Conservation (phyloP, 30 jellyfish, hydroid and myxozoan species). For the Aurelia aurita complex sp. Pacific region DNA sequence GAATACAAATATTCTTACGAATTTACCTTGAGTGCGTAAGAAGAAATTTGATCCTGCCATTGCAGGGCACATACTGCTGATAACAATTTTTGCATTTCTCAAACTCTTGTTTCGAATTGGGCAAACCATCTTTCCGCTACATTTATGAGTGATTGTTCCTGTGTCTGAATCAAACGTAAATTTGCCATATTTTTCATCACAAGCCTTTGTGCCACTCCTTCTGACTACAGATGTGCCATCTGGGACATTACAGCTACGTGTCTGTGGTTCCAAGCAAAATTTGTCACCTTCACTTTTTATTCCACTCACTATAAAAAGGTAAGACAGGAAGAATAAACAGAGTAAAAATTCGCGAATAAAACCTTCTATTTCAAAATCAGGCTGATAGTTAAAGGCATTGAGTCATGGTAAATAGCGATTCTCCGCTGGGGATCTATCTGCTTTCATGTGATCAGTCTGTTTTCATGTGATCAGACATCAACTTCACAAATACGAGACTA, state of each 20-base stretch:
- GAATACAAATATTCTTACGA: not conserved
- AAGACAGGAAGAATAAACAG: not conserved
- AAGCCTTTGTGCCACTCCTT: constrained; percentile 45
- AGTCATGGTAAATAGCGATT: too few species aligned
- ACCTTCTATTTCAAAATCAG: too few species aligned
- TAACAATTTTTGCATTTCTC: constrained; percentile 3
- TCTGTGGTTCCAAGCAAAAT: constrained; percentile 71
- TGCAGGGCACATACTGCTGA: constrained; percentile 32
- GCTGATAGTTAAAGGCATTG: too few species aligned
- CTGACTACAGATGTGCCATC: constrained; percentile 62
- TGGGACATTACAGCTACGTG: constrained; percentile 63
- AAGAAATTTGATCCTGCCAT: constrained; percentile 1
- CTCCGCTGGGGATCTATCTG: too few species aligned
- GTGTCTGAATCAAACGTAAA: constrained; percentile 73
- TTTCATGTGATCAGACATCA: too few species aligned
- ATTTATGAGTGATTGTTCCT: constrained; percentile 71
- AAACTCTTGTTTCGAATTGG: constrained; percentile 15
- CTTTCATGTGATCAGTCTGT: too few species aligned
- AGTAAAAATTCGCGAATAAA: not conserved
- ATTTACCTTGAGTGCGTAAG: constrained; percentile 28
- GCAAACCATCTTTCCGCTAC: constrained; percentile 83
- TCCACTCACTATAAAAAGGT: constrained; percentile 44
- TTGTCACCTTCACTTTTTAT: constrained; percentile 45
- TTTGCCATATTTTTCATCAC: constrained; percentile 46
- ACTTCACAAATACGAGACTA: too few species aligned